Conservation (phyloP, 1,140 invertebrate genomes). For the Chionoecetes opilio region DNA sequence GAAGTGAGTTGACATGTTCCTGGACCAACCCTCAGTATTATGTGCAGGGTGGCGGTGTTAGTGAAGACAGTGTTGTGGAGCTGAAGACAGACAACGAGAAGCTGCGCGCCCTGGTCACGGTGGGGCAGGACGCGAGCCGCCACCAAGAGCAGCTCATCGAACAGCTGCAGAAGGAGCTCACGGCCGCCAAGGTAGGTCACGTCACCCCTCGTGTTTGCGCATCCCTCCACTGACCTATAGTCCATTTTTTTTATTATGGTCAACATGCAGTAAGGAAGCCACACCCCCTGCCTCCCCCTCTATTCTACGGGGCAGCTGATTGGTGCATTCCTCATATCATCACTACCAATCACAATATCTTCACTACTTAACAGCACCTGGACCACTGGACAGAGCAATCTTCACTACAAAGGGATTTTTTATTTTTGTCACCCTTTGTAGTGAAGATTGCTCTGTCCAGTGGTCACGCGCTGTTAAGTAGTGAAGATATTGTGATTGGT, state of each 20-base stretch:
- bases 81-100: conserved; percentile 70
- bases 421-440: too few species aligned
- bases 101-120: conserved; percentile 72
- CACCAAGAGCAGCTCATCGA: conserved; percentile 72
- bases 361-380: too few species aligned
- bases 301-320: too few species aligned
- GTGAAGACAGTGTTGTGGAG: conserved; percentile 67
- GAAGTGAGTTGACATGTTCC: conserved; percentile 69
- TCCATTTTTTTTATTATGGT: conserved; percentile 34
- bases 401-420: too few species aligned
- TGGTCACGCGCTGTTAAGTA: too few species aligned
- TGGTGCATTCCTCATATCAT: too few species aligned
- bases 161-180: conserved; percentile 68
- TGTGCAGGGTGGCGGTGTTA: conserved; percentile 73
- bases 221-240: neutral
- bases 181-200: conserved; percentile 71
- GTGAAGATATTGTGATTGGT: too few species aligned
- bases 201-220: neutral
- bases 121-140: conserved; percentile 71
- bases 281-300: too few species aligned
- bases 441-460: too few species aligned
- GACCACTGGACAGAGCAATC: too few species aligned
- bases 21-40: conserved; percentile 71
- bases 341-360: too few species aligned
- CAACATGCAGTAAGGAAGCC: too few species aligned